A percentile compares a stretch with the other conserved stretches of the same genome.
Conservation (phyloP, 2,113 vertebrate genomes). For the Phylloscopus trochiloides region DNA sequence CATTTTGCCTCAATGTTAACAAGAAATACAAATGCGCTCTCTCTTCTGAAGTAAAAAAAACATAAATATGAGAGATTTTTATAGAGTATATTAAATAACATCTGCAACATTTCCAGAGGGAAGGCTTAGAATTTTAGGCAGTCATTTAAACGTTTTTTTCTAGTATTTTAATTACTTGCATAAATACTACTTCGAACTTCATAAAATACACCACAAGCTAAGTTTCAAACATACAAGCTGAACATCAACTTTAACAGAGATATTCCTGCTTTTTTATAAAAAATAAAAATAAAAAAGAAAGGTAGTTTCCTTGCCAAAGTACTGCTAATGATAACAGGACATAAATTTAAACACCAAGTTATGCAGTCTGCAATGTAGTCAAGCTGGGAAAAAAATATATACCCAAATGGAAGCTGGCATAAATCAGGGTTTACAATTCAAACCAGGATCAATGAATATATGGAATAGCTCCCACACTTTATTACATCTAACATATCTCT, state of each 20-base stretch:
- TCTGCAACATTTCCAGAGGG: background rate
- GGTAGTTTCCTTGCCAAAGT: background rate
- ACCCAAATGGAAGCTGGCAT: background rate
- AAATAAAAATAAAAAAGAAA: background rate
- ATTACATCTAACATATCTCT: background rate
- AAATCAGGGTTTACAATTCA: background rate
- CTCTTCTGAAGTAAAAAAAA: background rate
- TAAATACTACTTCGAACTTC: background rate
- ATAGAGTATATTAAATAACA: background rate
- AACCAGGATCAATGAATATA: background rate
- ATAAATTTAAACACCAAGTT: background rate
- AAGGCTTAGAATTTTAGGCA: slow-evolving; percentile 31
- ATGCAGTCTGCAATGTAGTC: background rate
- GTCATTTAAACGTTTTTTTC: background rate
- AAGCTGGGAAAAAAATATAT: background rate
- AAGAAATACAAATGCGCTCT: background rate
- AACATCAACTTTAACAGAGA: background rate
- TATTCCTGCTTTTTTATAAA: background rate
- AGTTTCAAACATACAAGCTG: background rate
- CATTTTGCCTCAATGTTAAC: background rate
- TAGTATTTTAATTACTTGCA: background rate
- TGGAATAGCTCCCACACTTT: background rate
- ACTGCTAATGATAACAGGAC: background rate
- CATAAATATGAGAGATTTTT: background rate
- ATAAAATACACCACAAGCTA: background rate